Evolutionary conservation across 1,140 invertebrate species (phyloP).

Genomic region (Cydia strobilella): DNA sequence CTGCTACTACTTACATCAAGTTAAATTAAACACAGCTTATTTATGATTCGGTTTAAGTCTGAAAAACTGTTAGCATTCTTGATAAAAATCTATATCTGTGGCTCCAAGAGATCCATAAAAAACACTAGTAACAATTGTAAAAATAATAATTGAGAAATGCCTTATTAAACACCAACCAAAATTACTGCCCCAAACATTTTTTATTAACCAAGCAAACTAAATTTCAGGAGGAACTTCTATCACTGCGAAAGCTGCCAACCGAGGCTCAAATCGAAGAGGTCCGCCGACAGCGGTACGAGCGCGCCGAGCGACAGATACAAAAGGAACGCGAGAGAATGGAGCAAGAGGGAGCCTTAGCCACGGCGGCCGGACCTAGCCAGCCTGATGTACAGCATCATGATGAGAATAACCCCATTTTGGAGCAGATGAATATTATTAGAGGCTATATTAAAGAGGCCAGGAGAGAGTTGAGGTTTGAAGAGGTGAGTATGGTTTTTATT

Average conservation of each 20-base stretch:
- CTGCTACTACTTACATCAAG: background rate
- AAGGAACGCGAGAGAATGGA: slow-evolving; percentile 61
- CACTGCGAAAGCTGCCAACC: slow-evolving; percentile 68
- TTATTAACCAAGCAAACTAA: background rate
- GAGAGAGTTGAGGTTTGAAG: no score
- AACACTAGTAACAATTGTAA: no score
- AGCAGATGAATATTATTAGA: no score
- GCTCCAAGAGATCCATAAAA: no score
- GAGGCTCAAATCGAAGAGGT: slow-evolving; percentile 76
- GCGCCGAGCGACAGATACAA: slow-evolving; percentile 72
- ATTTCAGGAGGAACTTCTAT: slow-evolving; percentile 70
- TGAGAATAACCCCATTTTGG: slow-evolving; percentile 48
- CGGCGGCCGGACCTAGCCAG: slow-evolving; percentile 30
- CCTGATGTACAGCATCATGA: slow-evolving; percentile 42
- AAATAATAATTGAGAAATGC: no score
- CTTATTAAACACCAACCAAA: no score
- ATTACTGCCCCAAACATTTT: no score
- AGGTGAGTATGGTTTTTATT: background rate
- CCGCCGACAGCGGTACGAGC: slow-evolving; percentile 61
- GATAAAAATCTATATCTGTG: no score
- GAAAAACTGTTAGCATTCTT: no score
- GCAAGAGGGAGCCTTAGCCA: slow-evolving; percentile 39
- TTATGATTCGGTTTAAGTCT: no score
- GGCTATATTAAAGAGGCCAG: no score
- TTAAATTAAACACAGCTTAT: no score